Evolutionary conservation across 2,888 invertebrate genomes (phyloP), one percentile per base, ranked within the genome.

Genomic region (Heliconius aoede): DNA sequence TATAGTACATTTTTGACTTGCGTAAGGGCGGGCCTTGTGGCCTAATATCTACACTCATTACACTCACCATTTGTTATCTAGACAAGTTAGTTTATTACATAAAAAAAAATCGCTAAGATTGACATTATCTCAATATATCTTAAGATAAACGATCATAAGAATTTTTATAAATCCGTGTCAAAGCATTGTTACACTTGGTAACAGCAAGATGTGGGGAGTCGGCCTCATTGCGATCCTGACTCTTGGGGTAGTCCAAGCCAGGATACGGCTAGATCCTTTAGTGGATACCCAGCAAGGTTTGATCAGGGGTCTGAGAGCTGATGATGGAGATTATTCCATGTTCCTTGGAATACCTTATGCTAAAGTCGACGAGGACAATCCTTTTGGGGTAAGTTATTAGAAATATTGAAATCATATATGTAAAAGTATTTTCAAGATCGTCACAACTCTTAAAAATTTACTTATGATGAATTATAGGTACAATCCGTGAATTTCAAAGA

Each of bases 341-440:
- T 88, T 85, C 72, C 65, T 88, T 73, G 88, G 88, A 1, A 85
- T 88, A 72, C 88, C 88, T 0, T 88, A 84, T 72, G 88, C 81
- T 4, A 80, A 79, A 73, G 83, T 88, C 7, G 82, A 85, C 30
- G 74, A 80, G 21, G 60, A 74, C 5, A 86, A 88, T 77, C 86
- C 87, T 21, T 88, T 87, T 77, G 86, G 86, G 73, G 87, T 88
- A 83, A 84, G 86, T 82, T 40, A 26, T 18, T 46, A 18, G 18
- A 18, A 18, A 46, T 18, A 46, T 46, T 46, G 46, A 46, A 46
- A 46, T 18, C 18, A 46, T 18, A 18, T 18, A 46, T n/a, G n/a
- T 46, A 5, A 46, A 40, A 18, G 1, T 32, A 32, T 32, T 7
- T 32, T 32, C 8, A 32, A 32, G 1, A 32, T 32, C 32, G 32